Conservation (phyloP, 2,888 invertebrate species). For the Hyles lineata region DNA sequence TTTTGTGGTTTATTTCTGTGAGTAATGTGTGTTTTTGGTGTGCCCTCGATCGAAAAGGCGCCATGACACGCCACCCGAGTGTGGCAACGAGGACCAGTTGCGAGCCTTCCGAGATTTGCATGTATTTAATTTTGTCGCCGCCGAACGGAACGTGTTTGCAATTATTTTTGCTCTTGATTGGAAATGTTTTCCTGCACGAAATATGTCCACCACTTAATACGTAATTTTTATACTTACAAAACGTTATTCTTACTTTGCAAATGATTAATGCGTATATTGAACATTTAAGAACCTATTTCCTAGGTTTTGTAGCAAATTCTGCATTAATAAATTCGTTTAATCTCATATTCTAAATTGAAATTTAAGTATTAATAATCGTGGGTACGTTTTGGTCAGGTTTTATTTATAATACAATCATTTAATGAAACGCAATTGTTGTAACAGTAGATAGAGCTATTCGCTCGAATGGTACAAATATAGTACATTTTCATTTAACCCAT, state of each 20-base stretch:
- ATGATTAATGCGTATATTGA: background rate
- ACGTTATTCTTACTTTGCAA: background rate
- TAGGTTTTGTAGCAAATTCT: too few species aligned
- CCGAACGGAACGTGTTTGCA: background rate
- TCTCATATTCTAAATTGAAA: too few species aligned
- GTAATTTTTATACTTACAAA: background rate
- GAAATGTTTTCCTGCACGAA: background rate
- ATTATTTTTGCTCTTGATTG: background rate
- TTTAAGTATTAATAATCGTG: too few species aligned
- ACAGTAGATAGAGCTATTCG: background rate
- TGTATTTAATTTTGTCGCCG: background rate
- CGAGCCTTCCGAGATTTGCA: background rate
- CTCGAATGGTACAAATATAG: background rate
- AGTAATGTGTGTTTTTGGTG: too few species aligned
- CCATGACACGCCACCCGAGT: background rate
- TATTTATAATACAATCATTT: too few species aligned
- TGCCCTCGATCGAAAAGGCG: background rate
- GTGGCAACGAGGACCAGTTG: background rate
- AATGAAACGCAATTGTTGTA: background rate
- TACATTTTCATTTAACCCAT: conserved; percentile 10
- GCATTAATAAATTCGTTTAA: too few species aligned
- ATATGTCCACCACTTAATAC: background rate
- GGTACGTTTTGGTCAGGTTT: too few species aligned
- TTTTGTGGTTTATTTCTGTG: too few species aligned
- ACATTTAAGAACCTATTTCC: too few species aligned